Evolutionary conservation across 2,113 vertebrate genomes (phyloP).

Genomic region (Microcebus murinus): DNA sequence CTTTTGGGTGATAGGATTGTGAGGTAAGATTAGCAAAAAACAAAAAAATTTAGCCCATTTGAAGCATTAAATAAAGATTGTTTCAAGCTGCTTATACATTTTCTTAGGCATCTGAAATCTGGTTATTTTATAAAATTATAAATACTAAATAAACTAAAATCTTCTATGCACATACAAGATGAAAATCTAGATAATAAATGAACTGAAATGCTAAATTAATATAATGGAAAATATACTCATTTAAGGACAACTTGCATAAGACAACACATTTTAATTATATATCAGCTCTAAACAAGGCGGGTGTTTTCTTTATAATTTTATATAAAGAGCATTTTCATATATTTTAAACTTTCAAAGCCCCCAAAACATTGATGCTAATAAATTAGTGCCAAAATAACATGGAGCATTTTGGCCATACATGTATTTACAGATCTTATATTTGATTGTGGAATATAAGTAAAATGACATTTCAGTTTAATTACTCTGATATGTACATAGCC

Average conservation of each 20-base stretch:
- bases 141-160: conserved; percentile 13
- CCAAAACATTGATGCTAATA: not conserved
- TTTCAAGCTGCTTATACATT: not conserved
- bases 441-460: not conserved
- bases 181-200: not conserved
- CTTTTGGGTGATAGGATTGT: not conserved
- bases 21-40: not conserved
- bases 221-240: not conserved
- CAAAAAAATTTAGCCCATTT: not conserved
- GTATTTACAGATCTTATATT: not conserved
- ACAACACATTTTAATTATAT: not conserved
- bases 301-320: not conserved
- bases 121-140: not conserved
- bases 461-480: conserved; percentile 1
- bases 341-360: not conserved
- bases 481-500: not conserved
- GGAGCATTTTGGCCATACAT: not conserved
- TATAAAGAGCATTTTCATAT: not conserved
- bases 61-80: not conserved
- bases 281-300: not conserved
- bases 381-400: not conserved
- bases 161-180: not conserved
- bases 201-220: not conserved
- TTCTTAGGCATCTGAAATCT: not conserved
- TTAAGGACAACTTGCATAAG: not conserved